These are phyloP conservation scores for Amazonetta brasiliensis DNA, from an alignment of 2,797 vertebrate genomes.

Conservation along the genomic window DNA sequence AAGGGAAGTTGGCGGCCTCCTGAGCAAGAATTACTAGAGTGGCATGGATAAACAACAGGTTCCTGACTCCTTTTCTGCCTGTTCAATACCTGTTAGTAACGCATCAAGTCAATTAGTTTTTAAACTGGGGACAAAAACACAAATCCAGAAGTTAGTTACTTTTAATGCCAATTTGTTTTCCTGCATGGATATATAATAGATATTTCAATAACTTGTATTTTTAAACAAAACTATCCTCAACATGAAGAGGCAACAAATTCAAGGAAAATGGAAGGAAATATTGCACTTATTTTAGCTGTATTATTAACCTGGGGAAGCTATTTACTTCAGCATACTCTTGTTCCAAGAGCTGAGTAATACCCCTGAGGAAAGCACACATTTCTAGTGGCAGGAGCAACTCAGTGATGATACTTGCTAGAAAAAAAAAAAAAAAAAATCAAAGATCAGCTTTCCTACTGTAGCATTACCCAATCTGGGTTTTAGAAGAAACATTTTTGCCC, in stretches of 20 bases:
- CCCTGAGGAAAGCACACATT: not conserved
- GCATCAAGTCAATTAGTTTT: not conserved
- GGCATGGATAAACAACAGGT: not conserved
- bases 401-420: not conserved
- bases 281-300: not conserved
- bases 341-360: not conserved
- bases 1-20: not conserved
- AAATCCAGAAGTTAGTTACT: not conserved
- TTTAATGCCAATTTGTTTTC: not conserved
- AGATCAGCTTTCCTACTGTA: not conserved
- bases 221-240: not conserved
- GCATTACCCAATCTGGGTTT: not conserved
- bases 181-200: not conserved
- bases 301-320: not conserved
- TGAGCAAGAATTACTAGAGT: not conserved
- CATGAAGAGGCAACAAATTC: not conserved
- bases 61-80: not conserved
- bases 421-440: slow-evolving; percentile 41
- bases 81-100: not conserved
- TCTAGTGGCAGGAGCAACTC: not conserved
- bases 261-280: not conserved
- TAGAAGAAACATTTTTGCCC: not conserved
- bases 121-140: not conserved
- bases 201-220: not conserved
- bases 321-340: not conserved